Base-by-base conservation (phyloP, 2,797 vertebrate genomes). In the Phaenicophaeus curvirostris region DNA sequence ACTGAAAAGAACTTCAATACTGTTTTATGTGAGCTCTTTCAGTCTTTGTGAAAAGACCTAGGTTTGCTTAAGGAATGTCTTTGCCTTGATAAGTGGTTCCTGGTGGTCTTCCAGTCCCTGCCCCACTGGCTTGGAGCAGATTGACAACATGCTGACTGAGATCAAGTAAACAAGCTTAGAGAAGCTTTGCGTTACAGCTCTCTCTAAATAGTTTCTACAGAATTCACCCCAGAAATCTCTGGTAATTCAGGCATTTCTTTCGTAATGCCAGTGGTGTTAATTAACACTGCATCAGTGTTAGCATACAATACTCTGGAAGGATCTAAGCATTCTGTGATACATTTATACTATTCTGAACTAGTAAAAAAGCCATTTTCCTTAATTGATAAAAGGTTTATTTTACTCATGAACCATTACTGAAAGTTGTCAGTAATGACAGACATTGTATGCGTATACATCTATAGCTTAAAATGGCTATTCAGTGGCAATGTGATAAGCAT, bases 41-140 rank as follows among this genome's bases (percentile, higher is more conserved):
- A 72, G 39, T 46, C 14, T 89, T 51, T 59, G 19, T 83, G 24
- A 28, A 35, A 93, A 87, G 65, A 90, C 13, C 16, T 80, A 46
- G 19, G 8, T 85, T 80, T 84, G n/a, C 78, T 85, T 20, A 53
- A n/a, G 85, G 51, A 54, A 69, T 37, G 13, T 27, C 54, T 89
- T 92, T 69, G 71, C 51, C 27, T 93, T 75, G 44, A 0, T 46
- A 37, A 55, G 54, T 41, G 19, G 28, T 51, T 94, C 90, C 73
- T 94, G 76, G 54, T 74, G 58, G 24, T 62, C 63, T 90, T 93
- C 72, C 72, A 85, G 33, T 71, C 94, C 24, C 46, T 89, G 61
- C 65, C 54, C 33, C 30, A 54, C 33, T 41, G 21, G 20, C 39
- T 81, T 69, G 28, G 31, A 77, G 50, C 37, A 28, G 33, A 14